Evolutionary conservation across 2,888 invertebrate species (phyloP), one percentile per base, ranked within the genome.

Genomic region (Eudemis profundana): DNA sequence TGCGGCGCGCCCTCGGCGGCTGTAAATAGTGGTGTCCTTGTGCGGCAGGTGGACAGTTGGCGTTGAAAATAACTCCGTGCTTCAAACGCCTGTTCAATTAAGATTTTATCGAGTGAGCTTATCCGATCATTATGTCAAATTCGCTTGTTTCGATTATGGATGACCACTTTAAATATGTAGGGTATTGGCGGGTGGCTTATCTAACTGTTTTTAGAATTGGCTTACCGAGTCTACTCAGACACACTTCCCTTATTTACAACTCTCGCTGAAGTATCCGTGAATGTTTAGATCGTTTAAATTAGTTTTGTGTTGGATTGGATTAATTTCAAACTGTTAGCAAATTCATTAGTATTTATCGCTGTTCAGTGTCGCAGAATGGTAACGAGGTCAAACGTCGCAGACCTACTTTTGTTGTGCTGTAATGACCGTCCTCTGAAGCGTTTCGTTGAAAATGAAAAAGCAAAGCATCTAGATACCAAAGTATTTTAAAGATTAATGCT

Each of bases 1-100:
- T 70, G 72, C 70, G 72, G 44, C 46, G 46, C 46, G 57, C 53
- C 60, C 60, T 76, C 77, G 77, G 81, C 77, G 74, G 81, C 76
- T 77, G 78, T 77, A 67, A 73, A 70, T 68, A 61, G 56, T 57
- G 29, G 15, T 53, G 51, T 65, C 53, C 65, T 65, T 60, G 47
- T 38, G 49, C 42, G 60, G 46, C 65, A 65, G 65, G 65, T 65
- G 54, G 51, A 59, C 61, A 49, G 23, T 56, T 56, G 60, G 46
- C 60, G 60, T 44, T 56, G 36, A 33, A 57, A 66, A 61, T 62
- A 66, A 44, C 54, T 29, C 33, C 8, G 56, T 51, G 53, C 38
- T 53, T 42, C 42, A 33, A 54, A 46, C 19, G 29, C 21, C 38
- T 19, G 12, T 42, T 63, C 40, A 46, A 54, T 54, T 49, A 57